Base-by-base conservation (phyloP, 2,888 invertebrate species). In the Litoditis marina region DNA sequence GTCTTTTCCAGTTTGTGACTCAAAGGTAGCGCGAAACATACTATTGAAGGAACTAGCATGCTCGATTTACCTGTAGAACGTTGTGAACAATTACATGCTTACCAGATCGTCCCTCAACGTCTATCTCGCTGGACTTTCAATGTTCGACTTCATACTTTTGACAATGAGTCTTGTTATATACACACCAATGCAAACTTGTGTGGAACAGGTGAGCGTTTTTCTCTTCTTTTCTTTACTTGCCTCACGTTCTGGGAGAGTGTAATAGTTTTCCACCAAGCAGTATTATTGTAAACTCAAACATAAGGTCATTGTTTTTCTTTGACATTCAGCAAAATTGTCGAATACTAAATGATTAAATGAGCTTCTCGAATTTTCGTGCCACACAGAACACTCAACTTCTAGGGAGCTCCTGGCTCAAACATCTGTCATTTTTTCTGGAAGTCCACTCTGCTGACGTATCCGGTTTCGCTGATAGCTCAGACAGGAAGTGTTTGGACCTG, bases 101-200 rank as follows among this genome's bases (percentile, higher is more conserved):
- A n/a, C n/a, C 59, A 72, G 72, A 63, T 80, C 78, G 25, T 82
- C 81, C 0, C 69, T 81, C 49, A 80, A 80, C 64, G 73, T 79
- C 46, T 81, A 82, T 55, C 68, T 81, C n/a, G 81, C 81, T n/a
- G 81, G 79, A n/a, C 66, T 81, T 51, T 77, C 77, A 31, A 60
- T 75, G 28, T 81, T 82, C 64, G 81, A 81, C 63, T 67, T 81
- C 6, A 63, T 82, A 34, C 65, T 81, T n/a, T 64, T 81, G 28
- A 59, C 67, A 2, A 74, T 77, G 68, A 72, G 76, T 34, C 60
- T 77, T 19, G 46, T 82, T 22, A 78, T 82, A 56, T 81, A 78
- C 57, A 71, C 78, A 16, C 73, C 77, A 2, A 75, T 79, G 47
- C 71, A 71, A 54, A 61, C 65, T 27, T 72, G 72, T 62, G 65